Evolutionary conservation across 2,113 vertebrate species (phyloP).

Genomic region (Odocoileus hemionus): DNA sequence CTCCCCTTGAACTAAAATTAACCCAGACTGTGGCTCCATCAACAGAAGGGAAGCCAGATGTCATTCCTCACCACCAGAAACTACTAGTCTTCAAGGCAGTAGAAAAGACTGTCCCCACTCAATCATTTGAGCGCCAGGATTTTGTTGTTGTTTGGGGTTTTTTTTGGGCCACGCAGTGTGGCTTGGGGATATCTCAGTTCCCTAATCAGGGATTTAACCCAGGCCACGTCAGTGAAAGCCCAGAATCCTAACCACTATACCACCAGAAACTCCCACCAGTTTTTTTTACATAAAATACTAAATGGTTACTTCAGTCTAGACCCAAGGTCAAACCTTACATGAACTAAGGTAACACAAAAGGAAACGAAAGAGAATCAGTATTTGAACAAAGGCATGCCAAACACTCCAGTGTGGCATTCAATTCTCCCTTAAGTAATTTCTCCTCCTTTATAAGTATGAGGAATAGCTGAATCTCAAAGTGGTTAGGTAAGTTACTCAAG

Average conservation of each 20-base stretch:
- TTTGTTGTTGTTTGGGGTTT: not conserved
- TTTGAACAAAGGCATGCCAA: not conserved
- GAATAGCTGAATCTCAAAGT: not conserved
- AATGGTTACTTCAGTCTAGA: not conserved
- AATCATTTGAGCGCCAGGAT: not conserved
- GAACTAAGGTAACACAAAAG: not conserved
- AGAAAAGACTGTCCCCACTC: not conserved
- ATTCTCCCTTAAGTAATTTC: not conserved
- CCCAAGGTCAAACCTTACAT: not conserved
- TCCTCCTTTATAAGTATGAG: not conserved
- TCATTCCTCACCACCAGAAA: not conserved
- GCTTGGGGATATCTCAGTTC: not conserved
- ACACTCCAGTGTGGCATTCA: not conserved
- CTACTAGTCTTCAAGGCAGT: not conserved
- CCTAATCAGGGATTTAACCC: not conserved
- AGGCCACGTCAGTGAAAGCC: not conserved
- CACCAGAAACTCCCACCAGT: not conserved
- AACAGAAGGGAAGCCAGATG: constrained; percentile 12
- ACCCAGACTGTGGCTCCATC: not conserved
- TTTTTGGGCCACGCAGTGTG: not conserved
- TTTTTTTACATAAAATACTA: not conserved
- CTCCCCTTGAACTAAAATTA: constrained; percentile 49
- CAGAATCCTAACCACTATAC: not conserved
- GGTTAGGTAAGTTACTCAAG: not conserved
- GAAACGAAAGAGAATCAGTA: constrained; percentile 19